phyloP scores from a whole-genome alignment of 2,113 vertebrate species.

The Catagonus wagneri region DNA sequence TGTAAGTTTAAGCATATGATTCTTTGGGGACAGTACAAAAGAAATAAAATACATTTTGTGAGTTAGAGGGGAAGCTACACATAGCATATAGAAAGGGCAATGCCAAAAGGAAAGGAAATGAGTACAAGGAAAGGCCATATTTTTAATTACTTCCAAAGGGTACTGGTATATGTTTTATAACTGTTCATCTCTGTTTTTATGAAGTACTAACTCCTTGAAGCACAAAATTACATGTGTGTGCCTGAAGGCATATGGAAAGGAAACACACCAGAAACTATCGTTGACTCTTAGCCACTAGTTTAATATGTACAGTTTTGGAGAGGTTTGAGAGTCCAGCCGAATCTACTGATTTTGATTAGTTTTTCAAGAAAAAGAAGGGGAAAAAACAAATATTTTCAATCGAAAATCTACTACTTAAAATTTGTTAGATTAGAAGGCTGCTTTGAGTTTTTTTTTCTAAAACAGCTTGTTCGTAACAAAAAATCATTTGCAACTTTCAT shows the following conservation, averaged over 20 bases:
- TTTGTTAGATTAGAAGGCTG: constrained; percentile 47
- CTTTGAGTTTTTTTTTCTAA: constrained; percentile 43
- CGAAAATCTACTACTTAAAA: constrained; percentile 27
- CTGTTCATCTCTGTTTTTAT: constrained; percentile 74
- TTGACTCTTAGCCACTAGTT: constrained; percentile 46
- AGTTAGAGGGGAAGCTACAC: not conserved
- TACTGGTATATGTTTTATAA: constrained; percentile 75
- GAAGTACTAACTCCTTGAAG: constrained; percentile 73
- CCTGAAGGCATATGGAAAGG: constrained; percentile 68
- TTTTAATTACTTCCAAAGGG: constrained; percentile 80
- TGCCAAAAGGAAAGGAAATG: constrained; percentile 54
- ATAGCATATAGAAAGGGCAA: not conserved
- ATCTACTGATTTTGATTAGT: constrained; percentile 55
- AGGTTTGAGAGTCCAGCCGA: constrained; percentile 11
- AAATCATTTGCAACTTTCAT: not conserved
- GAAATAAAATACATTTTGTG: constrained; percentile 38
- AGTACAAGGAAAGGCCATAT: constrained; percentile 54
- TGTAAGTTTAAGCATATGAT: constrained; percentile 43
- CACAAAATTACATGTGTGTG: constrained; percentile 78
- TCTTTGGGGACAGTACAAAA: constrained; percentile 26
- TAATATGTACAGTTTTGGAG: constrained; percentile 63
- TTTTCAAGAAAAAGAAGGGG: constrained; percentile 24
- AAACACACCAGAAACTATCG: constrained; percentile 39
- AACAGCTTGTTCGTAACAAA: not conserved
- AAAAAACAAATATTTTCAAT: not conserved